Conservation (phyloP, 2,113 vertebrate species). For the Brachyhypopomus gauderio region DNA sequence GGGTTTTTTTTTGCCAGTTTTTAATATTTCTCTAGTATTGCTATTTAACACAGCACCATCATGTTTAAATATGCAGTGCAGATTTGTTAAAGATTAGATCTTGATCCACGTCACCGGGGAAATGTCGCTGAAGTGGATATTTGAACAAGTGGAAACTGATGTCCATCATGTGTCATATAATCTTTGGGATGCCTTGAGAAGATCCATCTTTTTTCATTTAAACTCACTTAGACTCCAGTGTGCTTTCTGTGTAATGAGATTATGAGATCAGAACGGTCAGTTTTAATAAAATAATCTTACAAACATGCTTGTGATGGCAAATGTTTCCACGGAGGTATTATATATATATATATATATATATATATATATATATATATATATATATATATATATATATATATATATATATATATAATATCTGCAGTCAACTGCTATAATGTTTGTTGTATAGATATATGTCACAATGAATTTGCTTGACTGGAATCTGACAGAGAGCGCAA, state of each 20-base stretch:
- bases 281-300: slow-evolving; percentile 20
- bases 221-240: slow-evolving; percentile 8
- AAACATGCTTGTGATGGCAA: neutral
- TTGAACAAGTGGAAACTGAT: slow-evolving; percentile 14
- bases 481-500: slow-evolving; percentile 8
- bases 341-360: neutral
- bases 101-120: neutral
- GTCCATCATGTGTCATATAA: slow-evolving; percentile 11
- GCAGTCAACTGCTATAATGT: neutral
- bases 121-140: neutral
- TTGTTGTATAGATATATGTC: neutral
- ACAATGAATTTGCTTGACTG: neutral
- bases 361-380: too few relatives aligned
- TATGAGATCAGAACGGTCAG: neutral
- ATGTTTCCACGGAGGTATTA: neutral
- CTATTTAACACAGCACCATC: neutral
- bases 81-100: slow-evolving; percentile 33
- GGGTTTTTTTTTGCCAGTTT: slow-evolving; percentile 3
- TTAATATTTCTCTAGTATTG: slow-evolving; percentile 1
- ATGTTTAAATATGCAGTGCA: slow-evolving; percentile 8
- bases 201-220: neutral
- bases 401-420: too few relatives aligned
- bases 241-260: slow-evolving; percentile 24
- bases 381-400: too few relatives aligned
- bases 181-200: neutral